These are phyloP conservation scores for Apodemus sylvaticus DNA, from an alignment of 2,113 vertebrate genomes.

Conservation along the genomic window DNA sequence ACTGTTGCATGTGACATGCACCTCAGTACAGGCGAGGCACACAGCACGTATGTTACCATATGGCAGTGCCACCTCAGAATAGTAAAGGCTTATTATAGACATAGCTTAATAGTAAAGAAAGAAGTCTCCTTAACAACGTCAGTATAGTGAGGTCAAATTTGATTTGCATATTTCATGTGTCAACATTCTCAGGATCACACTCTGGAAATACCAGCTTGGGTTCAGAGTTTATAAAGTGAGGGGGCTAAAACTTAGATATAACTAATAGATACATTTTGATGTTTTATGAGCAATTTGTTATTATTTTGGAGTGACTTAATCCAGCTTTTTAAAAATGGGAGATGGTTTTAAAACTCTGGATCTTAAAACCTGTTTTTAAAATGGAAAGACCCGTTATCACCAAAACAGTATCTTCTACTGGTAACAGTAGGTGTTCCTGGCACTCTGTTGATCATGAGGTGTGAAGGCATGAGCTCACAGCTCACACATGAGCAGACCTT, in stretches of 20 bases:
- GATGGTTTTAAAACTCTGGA: not conserved
- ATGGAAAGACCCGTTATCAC: not conserved
- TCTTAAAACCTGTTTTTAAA: slow-evolving; percentile 17
- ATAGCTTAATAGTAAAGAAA: not conserved
- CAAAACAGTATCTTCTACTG: not conserved
- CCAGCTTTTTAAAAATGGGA: slow-evolving; percentile 2
- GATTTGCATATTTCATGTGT: not conserved
- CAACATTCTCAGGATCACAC: not conserved
- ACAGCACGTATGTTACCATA: no score
- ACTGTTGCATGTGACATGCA: not conserved
- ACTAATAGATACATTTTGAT: not conserved
- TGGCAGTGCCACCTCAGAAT: not conserved
- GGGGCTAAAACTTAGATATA: not conserved
- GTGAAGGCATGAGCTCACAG: not conserved
- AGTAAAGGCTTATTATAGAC: not conserved
- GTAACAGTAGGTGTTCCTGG: fast-evolving
- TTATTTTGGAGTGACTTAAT: not conserved
- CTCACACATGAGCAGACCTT: fast-evolving
- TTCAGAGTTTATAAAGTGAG: not conserved
- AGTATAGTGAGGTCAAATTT: not conserved
- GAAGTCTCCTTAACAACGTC: not conserved
- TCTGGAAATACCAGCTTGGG: not conserved
- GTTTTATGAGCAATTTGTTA: not conserved
- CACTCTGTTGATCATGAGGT: not conserved
- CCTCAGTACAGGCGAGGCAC: not conserved